Conservation (phyloP, 2,888 invertebrate genomes). For the Malthinus seriepunctatus region DNA sequence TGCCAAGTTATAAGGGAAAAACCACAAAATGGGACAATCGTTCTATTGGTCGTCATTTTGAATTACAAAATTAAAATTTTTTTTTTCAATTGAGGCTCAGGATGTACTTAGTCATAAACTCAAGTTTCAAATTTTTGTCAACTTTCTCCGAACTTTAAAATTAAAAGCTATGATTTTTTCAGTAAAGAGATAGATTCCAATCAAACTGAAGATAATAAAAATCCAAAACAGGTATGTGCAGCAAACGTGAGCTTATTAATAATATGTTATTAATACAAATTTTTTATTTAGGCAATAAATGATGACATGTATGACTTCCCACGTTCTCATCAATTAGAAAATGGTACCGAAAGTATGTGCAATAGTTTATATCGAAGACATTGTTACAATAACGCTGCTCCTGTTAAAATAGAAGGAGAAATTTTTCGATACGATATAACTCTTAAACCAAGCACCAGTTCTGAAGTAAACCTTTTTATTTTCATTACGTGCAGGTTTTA, state of each 20-base stretch:
- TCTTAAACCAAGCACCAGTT: slow-evolving; percentile 49
- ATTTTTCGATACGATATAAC: slow-evolving; percentile 64
- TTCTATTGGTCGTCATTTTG: too few species aligned
- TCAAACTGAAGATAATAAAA: slow-evolving; percentile 10
- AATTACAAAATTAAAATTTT: too few species aligned
- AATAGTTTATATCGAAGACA: slow-evolving; percentile 53
- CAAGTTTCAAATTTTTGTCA: too few species aligned
- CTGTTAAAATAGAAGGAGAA: slow-evolving; percentile 56
- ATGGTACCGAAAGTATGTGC: slow-evolving; percentile 39
- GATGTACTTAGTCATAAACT: too few species aligned
- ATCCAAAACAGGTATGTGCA: slow-evolving; percentile 4
- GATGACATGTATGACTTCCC: slow-evolving; percentile 74
- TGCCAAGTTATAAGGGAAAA: too few species aligned
- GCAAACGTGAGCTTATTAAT: not conserved
- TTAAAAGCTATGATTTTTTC: too few species aligned
- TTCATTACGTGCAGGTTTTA: not conserved
- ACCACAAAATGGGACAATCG: too few species aligned
- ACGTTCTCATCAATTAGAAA: slow-evolving; percentile 63
- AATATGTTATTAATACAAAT: not conserved
- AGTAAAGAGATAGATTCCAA: slow-evolving; percentile 20
- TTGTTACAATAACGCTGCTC: slow-evolving; percentile 66
- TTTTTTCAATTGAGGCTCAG: too few species aligned
- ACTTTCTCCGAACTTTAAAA: too few species aligned
- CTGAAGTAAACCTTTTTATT: slow-evolving; percentile 34
- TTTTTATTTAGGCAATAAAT: slow-evolving; percentile 23